Evolutionary conservation across 2,797 vertebrate species (phyloP).

Genomic region (Remorina albescens): DNA sequence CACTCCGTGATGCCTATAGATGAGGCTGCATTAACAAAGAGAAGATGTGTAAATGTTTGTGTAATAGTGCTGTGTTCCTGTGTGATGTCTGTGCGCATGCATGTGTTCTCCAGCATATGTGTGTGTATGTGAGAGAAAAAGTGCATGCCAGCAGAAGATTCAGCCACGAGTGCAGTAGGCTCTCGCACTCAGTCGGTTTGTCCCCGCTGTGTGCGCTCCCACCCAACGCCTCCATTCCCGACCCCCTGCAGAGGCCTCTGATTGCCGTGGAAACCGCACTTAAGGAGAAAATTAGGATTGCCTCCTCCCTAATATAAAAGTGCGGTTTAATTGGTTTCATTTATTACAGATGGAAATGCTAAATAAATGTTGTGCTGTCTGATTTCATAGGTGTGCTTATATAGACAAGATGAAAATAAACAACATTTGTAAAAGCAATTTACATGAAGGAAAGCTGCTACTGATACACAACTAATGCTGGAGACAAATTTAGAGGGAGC

Average conservation of each 20-base stretch:
- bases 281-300: slow-evolving; percentile 85
- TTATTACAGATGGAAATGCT: slow-evolving; percentile 79
- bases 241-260: slow-evolving; percentile 83
- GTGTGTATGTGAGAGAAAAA: slow-evolving; percentile 49
- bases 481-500: slow-evolving; percentile 24
- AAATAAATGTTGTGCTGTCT: slow-evolving; percentile 73
- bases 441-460: slow-evolving; percentile 23
- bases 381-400: slow-evolving; percentile 74
- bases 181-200: slow-evolving; percentile 77
- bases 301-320: slow-evolving; percentile 84
- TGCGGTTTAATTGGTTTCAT: slow-evolving; percentile 84
- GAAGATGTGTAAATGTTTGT: slow-evolving; percentile 43
- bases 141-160: slow-evolving; percentile 70
- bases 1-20: slow-evolving; percentile 26
- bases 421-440: slow-evolving; percentile 40
- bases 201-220: slow-evolving; percentile 79
- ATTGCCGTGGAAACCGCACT: slow-evolving; percentile 87
- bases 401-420: slow-evolving; percentile 60
- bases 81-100: slow-evolving; percentile 29
- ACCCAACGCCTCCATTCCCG: slow-evolving; percentile 80
- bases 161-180: slow-evolving; percentile 71
- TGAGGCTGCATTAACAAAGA: slow-evolving; percentile 40
- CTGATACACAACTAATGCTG: neutral
- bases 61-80: slow-evolving; percentile 37
- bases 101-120: slow-evolving; percentile 26